Evolutionary conservation across 2,797 vertebrate species (phyloP).

Genomic region (Sebastes paucispinis): DNA sequence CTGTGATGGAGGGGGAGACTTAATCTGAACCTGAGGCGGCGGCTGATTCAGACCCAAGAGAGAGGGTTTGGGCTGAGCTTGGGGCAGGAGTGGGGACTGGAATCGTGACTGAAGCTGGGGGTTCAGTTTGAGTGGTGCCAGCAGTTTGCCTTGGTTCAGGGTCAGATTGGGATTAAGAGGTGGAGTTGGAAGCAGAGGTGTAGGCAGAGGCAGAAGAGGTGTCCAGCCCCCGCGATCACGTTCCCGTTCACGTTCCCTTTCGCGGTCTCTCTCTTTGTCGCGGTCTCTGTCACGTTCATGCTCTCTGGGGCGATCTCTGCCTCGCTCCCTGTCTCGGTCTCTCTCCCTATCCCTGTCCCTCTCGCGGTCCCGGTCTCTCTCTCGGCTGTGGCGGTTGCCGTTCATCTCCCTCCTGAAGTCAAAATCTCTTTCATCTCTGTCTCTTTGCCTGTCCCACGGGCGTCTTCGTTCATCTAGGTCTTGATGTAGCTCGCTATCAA

Average conservation of each 20-base stretch:
- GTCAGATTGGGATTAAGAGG: conserved; percentile 71
- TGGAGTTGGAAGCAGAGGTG: conserved; percentile 78
- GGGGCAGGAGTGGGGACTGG: conserved; percentile 68
- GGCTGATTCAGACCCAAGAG: conserved; percentile 52
- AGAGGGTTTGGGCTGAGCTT: conserved; percentile 58
- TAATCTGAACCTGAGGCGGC: conserved; percentile 39
- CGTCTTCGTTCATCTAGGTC: conserved; percentile 97
- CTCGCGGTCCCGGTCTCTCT: conserved; percentile 85
- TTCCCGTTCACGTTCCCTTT: conserved; percentile 76
- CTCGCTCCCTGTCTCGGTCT: conserved; percentile 73
- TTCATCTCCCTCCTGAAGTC: conserved; percentile 96
- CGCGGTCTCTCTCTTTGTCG: conserved; percentile 75
- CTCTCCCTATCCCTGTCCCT: conserved; percentile 70
- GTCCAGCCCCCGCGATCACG: conserved; percentile 77
- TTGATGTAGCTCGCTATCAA: conserved; percentile 91
- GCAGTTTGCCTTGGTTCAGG: conserved; percentile 72
- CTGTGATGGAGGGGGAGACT: conserved; percentile 56
- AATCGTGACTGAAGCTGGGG: conserved; percentile 66
- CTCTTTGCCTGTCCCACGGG: conserved; percentile 96
- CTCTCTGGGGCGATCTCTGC: conserved; percentile 71
- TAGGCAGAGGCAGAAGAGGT: conserved; percentile 80
- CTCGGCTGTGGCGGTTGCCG: conserved; percentile 91
- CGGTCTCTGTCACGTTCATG: conserved; percentile 72
- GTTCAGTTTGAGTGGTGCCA: conserved; percentile 70
- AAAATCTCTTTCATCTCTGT: conserved; percentile 96